Conservation (phyloP, 2,888 invertebrate species). For the Drosophila recens region DNA sequence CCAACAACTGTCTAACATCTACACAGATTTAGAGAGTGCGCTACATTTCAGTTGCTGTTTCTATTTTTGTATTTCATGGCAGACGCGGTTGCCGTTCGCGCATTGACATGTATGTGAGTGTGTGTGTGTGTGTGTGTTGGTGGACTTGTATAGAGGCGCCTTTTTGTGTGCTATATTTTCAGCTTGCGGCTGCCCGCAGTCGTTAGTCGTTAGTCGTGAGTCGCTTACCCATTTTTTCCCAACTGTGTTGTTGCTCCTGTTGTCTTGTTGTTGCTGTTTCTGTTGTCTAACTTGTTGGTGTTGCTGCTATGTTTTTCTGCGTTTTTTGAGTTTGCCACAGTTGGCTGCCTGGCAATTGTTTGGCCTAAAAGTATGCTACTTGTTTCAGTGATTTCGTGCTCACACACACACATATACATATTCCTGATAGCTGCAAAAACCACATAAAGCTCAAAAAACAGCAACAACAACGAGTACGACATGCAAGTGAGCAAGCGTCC, state of each 20-base stretch:
- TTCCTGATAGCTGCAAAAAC: slow-evolving; percentile 54
- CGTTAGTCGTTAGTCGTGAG: slow-evolving; percentile 37
- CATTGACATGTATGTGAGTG: slow-evolving; percentile 33
- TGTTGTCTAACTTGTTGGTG: too few species aligned
- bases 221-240: slow-evolving; percentile 30
- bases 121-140: slow-evolving; percentile 7
- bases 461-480: slow-evolving; percentile 41
- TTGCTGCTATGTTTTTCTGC: slow-evolving; percentile 34
- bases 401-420: slow-evolving; percentile 19
- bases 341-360: slow-evolving; percentile 70
- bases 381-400: slow-evolving; percentile 66
- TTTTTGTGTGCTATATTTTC: slow-evolving; percentile 33
- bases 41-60: slow-evolving; percentile 39
- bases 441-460: slow-evolving; percentile 58
- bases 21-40: slow-evolving; percentile 40
- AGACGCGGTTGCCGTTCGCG: slow-evolving; percentile 44
- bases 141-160: slow-evolving; percentile 17
- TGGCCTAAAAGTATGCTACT: slow-evolving; percentile 76
- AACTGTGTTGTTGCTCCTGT: slow-evolving; percentile 2
- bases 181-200: slow-evolving; percentile 60
- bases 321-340: slow-evolving; percentile 58
- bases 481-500: slow-evolving; percentile 67
- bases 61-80: slow-evolving; percentile 28
- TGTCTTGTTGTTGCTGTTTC: slow-evolving; percentile 16
- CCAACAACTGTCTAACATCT: slow-evolving; percentile 17